phyloP scores from a whole-genome alignment of 2,113 vertebrate genomes.

The Strix uralensis region DNA sequence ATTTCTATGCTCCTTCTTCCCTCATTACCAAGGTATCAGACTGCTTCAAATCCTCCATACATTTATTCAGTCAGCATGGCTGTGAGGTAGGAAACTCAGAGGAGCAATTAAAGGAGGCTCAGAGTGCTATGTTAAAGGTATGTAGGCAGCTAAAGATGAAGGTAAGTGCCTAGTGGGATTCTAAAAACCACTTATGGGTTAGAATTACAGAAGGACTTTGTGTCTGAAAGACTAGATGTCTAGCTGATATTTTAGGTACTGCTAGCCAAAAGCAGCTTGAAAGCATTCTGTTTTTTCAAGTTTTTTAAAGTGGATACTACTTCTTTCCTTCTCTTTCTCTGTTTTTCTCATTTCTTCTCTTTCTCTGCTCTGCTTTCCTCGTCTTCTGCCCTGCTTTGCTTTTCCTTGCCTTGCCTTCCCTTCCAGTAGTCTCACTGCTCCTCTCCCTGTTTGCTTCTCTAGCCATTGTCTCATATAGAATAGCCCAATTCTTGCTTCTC shows the following conservation, averaged over 20 bases:
- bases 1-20: not conserved
- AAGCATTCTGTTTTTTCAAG: not conserved
- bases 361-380: not conserved
- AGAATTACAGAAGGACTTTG: not conserved
- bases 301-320: not conserved
- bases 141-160: slow-evolving; percentile 18
- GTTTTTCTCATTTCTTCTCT: not conserved
- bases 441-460: not conserved
- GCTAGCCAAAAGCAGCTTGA: not conserved
- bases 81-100: not conserved
- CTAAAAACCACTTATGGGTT: not conserved
- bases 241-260: not conserved
- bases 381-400: not conserved
- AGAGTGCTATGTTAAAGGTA: not conserved
- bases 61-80: not conserved
- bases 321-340: not conserved
- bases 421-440: not conserved
- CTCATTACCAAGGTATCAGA: slow-evolving; percentile 37
- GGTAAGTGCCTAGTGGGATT: not conserved
- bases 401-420: not conserved
- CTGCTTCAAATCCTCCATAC: slow-evolving; percentile 23
- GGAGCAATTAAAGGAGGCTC: slow-evolving; percentile 23
- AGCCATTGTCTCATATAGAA: not conserved
- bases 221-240: not conserved
- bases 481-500: not conserved